Conservation (phyloP, 2,797 vertebrate genomes). For the Rhynchonycteris naso region DNA sequence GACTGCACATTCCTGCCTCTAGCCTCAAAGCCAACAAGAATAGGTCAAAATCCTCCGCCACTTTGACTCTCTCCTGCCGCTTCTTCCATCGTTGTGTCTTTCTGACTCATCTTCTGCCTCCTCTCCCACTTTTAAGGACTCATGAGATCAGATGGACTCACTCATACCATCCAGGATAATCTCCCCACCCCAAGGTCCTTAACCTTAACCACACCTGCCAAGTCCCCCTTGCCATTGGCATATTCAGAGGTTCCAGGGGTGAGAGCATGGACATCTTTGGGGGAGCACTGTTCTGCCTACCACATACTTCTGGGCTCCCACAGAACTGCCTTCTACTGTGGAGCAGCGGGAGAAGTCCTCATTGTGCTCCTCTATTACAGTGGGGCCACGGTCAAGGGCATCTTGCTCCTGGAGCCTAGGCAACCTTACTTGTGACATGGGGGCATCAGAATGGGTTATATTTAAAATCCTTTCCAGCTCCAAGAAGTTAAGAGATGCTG, state of each 20-base stretch:
- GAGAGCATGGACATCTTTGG: background rate
- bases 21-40: background rate
- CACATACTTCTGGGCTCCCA: background rate
- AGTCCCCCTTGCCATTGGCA: background rate
- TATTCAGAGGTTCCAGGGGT: background rate
- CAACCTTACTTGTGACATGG: background rate
- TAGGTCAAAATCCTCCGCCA: background rate
- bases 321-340: background rate
- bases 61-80: background rate
- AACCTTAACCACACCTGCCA: background rate
- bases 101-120: background rate
- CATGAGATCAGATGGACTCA: background rate
- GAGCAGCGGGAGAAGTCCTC: background rate
- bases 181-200: background rate
- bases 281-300: background rate
- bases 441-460: background rate
- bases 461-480: background rate
- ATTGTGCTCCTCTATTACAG: background rate
- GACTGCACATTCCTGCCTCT: background rate
- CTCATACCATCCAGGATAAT: background rate
- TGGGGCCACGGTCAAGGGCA: background rate
- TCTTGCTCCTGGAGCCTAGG: background rate
- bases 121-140: background rate
- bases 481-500: background rate
- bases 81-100: background rate